Conservation (phyloP, 2,113 vertebrate genomes). For the Climacteris rufus region DNA sequence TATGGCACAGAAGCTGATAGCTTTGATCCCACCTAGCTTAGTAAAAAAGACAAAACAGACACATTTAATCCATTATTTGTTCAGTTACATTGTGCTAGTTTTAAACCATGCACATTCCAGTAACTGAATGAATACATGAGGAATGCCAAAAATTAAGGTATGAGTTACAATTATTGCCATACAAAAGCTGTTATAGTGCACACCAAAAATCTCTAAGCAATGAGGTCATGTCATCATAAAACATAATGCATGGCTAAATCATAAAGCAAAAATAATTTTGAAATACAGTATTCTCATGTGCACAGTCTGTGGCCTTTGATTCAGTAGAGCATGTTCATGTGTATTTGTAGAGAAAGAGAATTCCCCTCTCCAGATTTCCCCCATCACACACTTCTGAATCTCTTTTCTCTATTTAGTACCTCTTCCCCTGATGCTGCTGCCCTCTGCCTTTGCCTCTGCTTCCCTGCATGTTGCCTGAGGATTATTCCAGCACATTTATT, state of each 20-base stretch:
- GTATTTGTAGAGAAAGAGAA: not conserved
- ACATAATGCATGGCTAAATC: not conserved
- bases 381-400: not conserved
- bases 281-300: not conserved
- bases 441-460: constrained; percentile 36
- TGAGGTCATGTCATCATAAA: not conserved
- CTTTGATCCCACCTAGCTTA: constrained; percentile 56
- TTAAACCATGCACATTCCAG: constrained; percentile 34
- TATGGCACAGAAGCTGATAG: constrained; percentile 34
- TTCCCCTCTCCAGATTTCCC: not conserved
- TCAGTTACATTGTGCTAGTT: constrained; percentile 22
- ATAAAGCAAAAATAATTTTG: not conserved
- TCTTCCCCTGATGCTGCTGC: constrained; percentile 33
- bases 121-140: constrained; percentile 1
- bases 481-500: not conserved
- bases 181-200: not conserved
- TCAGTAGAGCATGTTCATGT: not conserved
- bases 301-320: not conserved
- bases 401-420: not conserved
- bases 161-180: constrained; percentile 11
- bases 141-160: constrained; percentile 15
- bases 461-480: not conserved
- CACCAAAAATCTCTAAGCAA: constrained; percentile 34
- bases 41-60: constrained; percentile 44
- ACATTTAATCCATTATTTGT: constrained; percentile 55